Percentiles rank a stretch among this genome's conserved stretches.
Evolutionary conservation across 2,113 vertebrate genomes (phyloP).

Genomic region (Chunga burmeisteri): DNA sequence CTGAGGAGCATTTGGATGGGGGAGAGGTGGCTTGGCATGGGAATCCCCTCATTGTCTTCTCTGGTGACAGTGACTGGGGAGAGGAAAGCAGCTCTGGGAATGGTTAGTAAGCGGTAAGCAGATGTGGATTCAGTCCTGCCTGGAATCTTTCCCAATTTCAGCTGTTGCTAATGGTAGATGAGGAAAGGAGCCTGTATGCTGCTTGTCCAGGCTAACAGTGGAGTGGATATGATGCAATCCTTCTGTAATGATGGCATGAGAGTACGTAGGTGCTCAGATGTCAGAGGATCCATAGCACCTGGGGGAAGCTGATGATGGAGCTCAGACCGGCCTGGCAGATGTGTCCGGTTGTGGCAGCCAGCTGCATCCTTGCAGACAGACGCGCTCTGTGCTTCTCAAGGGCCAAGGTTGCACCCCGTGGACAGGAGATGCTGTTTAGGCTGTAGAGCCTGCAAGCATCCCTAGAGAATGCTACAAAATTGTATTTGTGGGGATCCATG

Average conservation of each 20-base stretch:
- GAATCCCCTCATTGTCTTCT: background rate
- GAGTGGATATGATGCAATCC: background rate
- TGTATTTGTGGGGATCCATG: background rate
- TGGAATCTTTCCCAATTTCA: background rate
- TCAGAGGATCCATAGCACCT: background rate
- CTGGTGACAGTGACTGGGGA: background rate
- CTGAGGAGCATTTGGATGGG: background rate
- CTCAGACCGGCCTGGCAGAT: background rate
- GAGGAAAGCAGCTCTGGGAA: background rate
- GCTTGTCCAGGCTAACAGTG: fast-evolving
- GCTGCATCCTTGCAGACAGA: background rate
- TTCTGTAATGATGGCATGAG: background rate
- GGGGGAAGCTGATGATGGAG: background rate
- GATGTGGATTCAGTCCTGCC: background rate
- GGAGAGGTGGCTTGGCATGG: background rate
- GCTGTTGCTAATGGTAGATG: background rate
- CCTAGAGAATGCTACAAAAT: background rate
- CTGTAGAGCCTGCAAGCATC: background rate
- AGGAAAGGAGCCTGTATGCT: background rate
- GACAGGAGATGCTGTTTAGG: background rate
- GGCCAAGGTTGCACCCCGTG: background rate
- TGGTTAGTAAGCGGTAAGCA: fast-evolving
- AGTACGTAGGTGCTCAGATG: background rate
- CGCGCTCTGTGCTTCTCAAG: background rate
- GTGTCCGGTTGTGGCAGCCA: background rate